Evolutionary conservation across 1,140 invertebrate species (phyloP), one percentile per base, ranked within the genome.

Genomic region (Nilaparvata lugens): DNA sequence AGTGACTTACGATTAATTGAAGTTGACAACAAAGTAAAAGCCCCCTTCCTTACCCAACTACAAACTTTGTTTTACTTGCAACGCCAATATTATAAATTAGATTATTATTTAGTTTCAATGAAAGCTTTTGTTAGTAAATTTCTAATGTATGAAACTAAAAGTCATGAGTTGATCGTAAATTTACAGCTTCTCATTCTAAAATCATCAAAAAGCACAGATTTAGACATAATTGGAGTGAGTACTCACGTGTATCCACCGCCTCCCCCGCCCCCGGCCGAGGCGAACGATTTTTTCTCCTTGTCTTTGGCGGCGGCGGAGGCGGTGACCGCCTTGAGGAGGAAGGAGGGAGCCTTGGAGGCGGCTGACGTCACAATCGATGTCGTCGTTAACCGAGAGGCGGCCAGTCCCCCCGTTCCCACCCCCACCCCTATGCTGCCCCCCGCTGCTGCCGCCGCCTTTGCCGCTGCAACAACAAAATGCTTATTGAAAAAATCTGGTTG

Each of bases 201-300:
- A 13, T 11, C 16, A 52, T 11, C 16, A 52, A 52, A 7, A 11
- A 7, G 16, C 38, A 42, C 9, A 42, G 9, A 42, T 9, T 52
- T 6, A 43, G 6, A 54, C 21, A 38, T 53, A 59, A 16, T 13
- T 18, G 21, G 21, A 21, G n/a, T n/a, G 23, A 24, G 35, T 52
- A 67, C 61, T 67, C 52, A 67, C 66, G 65, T 63, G 51, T 67
- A 67, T 38, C 58, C 69, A 7, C 25, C 25, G 25, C 25, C 25
- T 3, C 25, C 25, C 3, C 25, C 31, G 9, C 31, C 31, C 13
- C 31, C 31, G n/a, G 60, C 65, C 59, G 62, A 63, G 31, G 64
- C 58, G 59, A 58, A 63, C 2, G 62, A 62, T 61, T 66, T 65
- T 21, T 65, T 62, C 42, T 66, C 63, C 54, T 62, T 62, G 52